Evolutionary conservation across 1,140 invertebrate species (phyloP), one percentile per base, ranked within the genome.

Genomic region (Trichonephila inaurata): DNA sequence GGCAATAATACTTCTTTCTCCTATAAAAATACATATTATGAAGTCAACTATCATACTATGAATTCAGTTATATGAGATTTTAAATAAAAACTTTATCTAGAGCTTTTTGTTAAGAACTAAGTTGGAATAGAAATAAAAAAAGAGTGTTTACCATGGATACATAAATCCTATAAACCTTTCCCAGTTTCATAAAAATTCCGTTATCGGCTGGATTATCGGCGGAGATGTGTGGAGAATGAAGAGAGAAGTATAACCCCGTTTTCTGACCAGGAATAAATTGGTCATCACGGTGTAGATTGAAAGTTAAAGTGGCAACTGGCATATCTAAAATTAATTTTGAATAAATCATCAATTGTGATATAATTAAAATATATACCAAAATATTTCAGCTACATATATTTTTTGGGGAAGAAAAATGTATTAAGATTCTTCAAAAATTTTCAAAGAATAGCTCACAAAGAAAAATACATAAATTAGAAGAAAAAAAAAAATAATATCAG

Each of bases 1-100:
- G 77, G 91, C 19, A 92, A 51, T 7, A 92, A 24, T n/a, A 60
- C 0, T 66, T 92, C 91, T 66, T 92, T 51, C 51, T 83, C 61
- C 91, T 92, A 58, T 40, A 61, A 60, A 16, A 51, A 18, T 51
- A n/a, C 72, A 28, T 24, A 33, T 16, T 28, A 28, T 28, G 28
- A 51, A 6, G 8, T 51, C 8, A 51, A 51, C 3, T 6, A 51
- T 51, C 8, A 51, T 51, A 5, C 8, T 6, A 51, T 51, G 5
- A 51, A 51, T 51, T 51, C 4, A 51, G 3, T 51, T 6, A 6
- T 6, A 6, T 51, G 44, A 51, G 28, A 28, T 1, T 28, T 51
- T 51, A 51, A 51, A 8, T 62, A 16, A 19, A 62, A 19, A 16
- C 16, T 62, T 62, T 16, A 62, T 16, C 16, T 62, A 62, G 16